Evolutionary conservation across 2,113 vertebrate species (phyloP).

Genomic region (Austrofundulus limnaeus): DNA sequence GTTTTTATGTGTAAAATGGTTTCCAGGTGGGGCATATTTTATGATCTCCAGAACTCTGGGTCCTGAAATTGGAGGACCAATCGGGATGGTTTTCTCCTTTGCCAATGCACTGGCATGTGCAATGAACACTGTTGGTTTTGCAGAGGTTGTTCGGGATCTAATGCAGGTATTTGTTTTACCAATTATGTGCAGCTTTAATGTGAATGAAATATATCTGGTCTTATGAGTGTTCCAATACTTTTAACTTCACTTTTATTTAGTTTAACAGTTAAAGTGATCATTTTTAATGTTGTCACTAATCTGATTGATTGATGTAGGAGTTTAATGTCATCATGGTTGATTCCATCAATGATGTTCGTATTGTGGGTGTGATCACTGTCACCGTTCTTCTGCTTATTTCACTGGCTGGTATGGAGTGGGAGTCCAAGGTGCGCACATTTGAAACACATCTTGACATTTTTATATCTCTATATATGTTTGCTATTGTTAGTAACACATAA

Average conservation of each 20-base stretch:
- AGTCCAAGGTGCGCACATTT: constrained; percentile 67
- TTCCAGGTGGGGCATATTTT: constrained; percentile 75
- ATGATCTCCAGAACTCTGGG: constrained; percentile 76
- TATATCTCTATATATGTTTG: too few species aligned
- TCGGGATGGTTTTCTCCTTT: constrained; percentile 76
- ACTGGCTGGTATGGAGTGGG: constrained; percentile 79
- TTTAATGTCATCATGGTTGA: constrained; percentile 66
- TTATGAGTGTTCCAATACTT: too few species aligned
- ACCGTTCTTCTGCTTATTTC: constrained; percentile 72
- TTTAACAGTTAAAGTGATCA: not conserved
- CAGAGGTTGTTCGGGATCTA: constrained; percentile 74
- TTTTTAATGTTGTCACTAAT: not conserved
- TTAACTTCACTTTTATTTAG: not conserved
- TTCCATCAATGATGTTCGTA: constrained; percentile 66
- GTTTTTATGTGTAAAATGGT: not conserved
- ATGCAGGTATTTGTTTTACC: constrained; percentile 49
- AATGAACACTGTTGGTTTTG: constrained; percentile 75
- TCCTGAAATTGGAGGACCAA: constrained; percentile 74
- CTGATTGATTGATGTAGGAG: constrained; percentile 55
- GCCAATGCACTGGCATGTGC: constrained; percentile 75
- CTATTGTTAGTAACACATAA: too few species aligned
- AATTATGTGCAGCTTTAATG: not conserved
- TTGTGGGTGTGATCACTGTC: constrained; percentile 72
- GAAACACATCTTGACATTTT: too few species aligned
- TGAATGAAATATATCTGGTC: too few species aligned